phyloP scores from a whole-genome alignment of 2,888 invertebrate genomes.

The Oegoconia quadripuncta region DNA sequence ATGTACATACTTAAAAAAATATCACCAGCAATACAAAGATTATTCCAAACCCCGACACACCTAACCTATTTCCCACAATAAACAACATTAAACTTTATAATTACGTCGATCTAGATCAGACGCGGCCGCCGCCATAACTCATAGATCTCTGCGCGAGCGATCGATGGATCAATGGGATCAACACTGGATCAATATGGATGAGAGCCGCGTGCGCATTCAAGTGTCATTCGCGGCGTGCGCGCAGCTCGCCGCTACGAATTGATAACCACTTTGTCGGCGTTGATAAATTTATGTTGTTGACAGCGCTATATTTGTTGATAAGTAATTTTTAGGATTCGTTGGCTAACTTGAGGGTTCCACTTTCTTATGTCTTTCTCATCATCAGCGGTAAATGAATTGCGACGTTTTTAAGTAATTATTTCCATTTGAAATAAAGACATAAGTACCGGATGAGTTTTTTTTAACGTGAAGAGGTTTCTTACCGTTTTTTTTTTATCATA shows the following conservation, averaged over 20 bases:
- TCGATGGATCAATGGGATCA: conserved; percentile 40
- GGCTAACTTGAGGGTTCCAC: no score
- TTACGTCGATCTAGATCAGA: conserved; percentile 49
- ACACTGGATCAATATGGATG: conserved; percentile 69
- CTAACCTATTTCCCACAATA: neutral
- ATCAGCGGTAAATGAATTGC: no score
- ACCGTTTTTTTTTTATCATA: neutral
- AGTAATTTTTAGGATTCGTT: no score
- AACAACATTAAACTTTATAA: conserved; percentile 36
- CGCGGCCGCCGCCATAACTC: conserved; percentile 43
- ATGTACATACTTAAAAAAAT: no score
- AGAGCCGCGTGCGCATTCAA: conserved; percentile 56
- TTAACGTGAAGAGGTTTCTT: neutral
- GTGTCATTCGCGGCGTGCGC: conserved; percentile 45
- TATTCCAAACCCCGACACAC: no score
- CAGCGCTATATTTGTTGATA: neutral
- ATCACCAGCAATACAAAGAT: no score
- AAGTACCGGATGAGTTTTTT: no score
- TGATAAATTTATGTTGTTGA: conserved; percentile 28
- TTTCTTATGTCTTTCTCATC: no score
- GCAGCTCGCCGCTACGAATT: conserved; percentile 27
- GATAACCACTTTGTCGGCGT: conserved; percentile 38
- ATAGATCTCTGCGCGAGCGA: conserved; percentile 30
- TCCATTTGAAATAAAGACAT: no score
- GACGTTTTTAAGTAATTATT: no score